These are phyloP conservation scores for Onychostoma macrolepis DNA, from an alignment of 2,113 vertebrate species.

Conservation along the genomic window DNA sequence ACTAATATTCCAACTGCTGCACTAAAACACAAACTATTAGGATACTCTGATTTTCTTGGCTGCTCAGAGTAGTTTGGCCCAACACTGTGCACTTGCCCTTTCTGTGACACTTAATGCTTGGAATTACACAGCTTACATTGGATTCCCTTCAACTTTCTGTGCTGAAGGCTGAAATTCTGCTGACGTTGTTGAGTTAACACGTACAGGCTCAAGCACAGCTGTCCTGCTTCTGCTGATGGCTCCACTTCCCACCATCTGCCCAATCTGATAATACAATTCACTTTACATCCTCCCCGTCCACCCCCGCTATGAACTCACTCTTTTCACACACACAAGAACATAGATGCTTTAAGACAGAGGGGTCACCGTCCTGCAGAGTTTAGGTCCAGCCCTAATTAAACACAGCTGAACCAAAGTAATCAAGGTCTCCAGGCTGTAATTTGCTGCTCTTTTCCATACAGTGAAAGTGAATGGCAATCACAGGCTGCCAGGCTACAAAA, in stretches of 20 bases:
- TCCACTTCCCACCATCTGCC: slow-evolving; percentile 63
- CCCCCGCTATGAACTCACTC: slow-evolving; percentile 65
- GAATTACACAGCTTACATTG: slow-evolving; percentile 20
- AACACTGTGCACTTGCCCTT: neutral
- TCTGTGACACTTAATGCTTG: neutral
- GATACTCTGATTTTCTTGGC: neutral
- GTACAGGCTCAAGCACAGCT: neutral
- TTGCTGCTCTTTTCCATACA: neutral
- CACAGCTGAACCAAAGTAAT: no score
- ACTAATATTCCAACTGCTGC: neutral
- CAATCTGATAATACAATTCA: slow-evolving; percentile 57
- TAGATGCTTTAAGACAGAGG: neutral
- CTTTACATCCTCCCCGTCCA: slow-evolving; percentile 53
- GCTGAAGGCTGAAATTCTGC: slow-evolving; percentile 8
- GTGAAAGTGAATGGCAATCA: neutral
- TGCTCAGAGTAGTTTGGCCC: neutral
- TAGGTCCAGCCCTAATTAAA: no score
- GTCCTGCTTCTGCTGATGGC: neutral
- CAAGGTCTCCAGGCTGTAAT: no score
- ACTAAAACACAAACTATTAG: neutral
- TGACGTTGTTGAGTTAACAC: slow-evolving; percentile 14
- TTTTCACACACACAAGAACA: slow-evolving; percentile 49
- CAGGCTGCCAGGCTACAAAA: neutral
- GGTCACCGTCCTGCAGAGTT: neutral
- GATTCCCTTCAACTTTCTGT: slow-evolving; percentile 8